A percentile compares a stretch with the other conserved stretches of the same genome.
Conservation (phyloP, 2,888 invertebrate genomes). For the Stratiomys singularior region DNA sequence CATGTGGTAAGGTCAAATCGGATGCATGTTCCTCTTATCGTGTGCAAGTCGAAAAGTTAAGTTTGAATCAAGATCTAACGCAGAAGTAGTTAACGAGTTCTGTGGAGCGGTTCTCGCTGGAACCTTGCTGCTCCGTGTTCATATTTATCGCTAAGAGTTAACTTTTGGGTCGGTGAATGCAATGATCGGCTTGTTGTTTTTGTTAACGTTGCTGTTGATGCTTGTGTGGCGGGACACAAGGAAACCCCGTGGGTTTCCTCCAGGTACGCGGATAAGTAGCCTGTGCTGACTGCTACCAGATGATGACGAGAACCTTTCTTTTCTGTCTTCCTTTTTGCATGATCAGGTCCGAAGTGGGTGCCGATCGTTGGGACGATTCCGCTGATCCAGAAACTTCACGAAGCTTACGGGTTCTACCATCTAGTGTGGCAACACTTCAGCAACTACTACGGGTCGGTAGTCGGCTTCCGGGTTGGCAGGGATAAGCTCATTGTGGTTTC, state of each 20-base stretch:
- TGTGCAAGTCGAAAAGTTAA: slow-evolving; percentile 17
- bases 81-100: slow-evolving; percentile 18
- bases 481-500: slow-evolving; percentile 72
- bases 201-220: slow-evolving; percentile 42
- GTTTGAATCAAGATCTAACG: not conserved
- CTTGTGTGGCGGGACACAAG: slow-evolving; percentile 55
- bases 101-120: slow-evolving; percentile 6
- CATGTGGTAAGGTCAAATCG: slow-evolving; percentile 32
- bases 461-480: slow-evolving; percentile 74
- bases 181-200: slow-evolving; percentile 43
- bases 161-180: slow-evolving; percentile 7
- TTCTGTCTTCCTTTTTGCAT: not conserved
- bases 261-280: slow-evolving; percentile 64
- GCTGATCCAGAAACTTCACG: slow-evolving; percentile 61
- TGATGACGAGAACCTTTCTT: too few species aligned
- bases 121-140: not conserved
- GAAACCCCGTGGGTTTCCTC: slow-evolving; percentile 68
- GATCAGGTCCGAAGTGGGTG: slow-evolving; percentile 68
- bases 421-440: slow-evolving; percentile 71
- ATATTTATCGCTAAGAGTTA: not conserved
- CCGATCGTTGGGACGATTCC: slow-evolving; percentile 69
- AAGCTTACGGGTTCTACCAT: slow-evolving; percentile 66
- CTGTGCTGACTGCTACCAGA: not conserved
- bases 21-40: not conserved
- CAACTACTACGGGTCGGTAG: slow-evolving; percentile 71